Evolutionary conservation across 2,888 invertebrate genomes (phyloP), one percentile per base, ranked within the genome.

Genomic region (Drosophila atripex): DNA sequence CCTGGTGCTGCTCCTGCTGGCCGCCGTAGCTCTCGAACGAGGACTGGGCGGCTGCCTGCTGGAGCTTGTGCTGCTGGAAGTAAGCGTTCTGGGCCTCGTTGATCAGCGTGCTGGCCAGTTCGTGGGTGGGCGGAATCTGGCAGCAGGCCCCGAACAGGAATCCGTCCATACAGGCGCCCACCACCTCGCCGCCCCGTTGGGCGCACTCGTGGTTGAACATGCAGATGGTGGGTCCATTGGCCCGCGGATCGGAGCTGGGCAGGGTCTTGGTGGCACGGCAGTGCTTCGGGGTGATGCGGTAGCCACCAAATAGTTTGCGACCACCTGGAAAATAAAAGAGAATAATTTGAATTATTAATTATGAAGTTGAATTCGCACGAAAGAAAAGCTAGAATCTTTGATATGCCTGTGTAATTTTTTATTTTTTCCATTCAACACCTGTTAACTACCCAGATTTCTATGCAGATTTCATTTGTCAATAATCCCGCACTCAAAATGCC

Each of bases 181-280:
- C 96, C 76, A 97, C 95, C 89, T 95, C 94, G 0, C 97, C 97
- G 0, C 94, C 94, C 71, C 96, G 93, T 78, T 95, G 95, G 0
- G 93, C 93, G 89, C 97, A 97, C 89, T 97, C 97, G 88, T 97
- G 96, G 92, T 97, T 97, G 93, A 97, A 98, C 97, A 97, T 97
- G 91, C 97, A 97, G 86, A 97, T 95, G 39, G 95, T 96, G 41
- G 95, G 95, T 0, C 95, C 95, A 78, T 93, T 92, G n/a, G 90
- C 80, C 45, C 92, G 89, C 4, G 93, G 92, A 80, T 94, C 94
- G 46, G 93, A 93, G 75, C 92, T 89, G 38, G 92, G 93, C 18
- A 94, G 92, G 39, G 94, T 93, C 89, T 94, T 92, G 5, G 95
- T 93, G 18, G 96, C 94, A 85, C 95, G 95, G 91, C 97, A 97